Conservation (phyloP, 2,888 invertebrate genomes). For the Melangyna quadrimaculata region DNA sequence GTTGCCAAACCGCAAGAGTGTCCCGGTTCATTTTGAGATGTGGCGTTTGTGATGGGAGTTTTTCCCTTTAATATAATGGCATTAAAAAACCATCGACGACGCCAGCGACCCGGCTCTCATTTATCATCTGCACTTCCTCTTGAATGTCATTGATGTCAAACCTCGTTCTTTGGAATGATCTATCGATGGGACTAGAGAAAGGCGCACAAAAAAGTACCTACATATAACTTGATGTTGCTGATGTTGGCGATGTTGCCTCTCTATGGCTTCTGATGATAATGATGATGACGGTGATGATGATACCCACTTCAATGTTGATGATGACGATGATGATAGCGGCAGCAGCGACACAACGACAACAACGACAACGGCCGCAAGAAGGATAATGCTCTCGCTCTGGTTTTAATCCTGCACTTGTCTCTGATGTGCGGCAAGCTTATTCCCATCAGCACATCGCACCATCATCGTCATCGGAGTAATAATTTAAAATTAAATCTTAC, state of each 20-base stretch:
- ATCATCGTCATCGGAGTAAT: slow-evolving; percentile 40
- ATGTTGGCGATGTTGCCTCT: slow-evolving; percentile 31
- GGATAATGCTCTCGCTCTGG: slow-evolving; percentile 41
- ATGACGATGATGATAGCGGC: slow-evolving; percentile 21
- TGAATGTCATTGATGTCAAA: slow-evolving; percentile 70
- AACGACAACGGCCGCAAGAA: slow-evolving; percentile 20
- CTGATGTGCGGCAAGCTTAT: slow-evolving; percentile 42
- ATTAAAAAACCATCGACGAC: slow-evolving; percentile 68
- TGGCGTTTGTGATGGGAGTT: slow-evolving; percentile 4
- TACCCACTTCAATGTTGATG: slow-evolving; percentile 43
- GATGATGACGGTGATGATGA: slow-evolving; percentile 40
- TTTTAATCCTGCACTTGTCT: slow-evolving; percentile 57
- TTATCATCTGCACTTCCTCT: slow-evolving; percentile 71
- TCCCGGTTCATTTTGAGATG: slow-evolving; percentile 35
- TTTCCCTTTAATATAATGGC: slow-evolving; percentile 44
- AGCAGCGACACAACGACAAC: background rate
- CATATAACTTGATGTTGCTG: slow-evolving; percentile 15
- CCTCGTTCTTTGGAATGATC: slow-evolving; percentile 65
- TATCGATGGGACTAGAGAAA: slow-evolving; percentile 62
- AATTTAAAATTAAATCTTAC: slow-evolving; percentile 60
- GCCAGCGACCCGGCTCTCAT: slow-evolving; percentile 60
- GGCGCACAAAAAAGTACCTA: slow-evolving; percentile 19
- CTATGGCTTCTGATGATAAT: slow-evolving; percentile 12
- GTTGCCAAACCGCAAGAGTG: slow-evolving; percentile 59
- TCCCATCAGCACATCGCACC: slow-evolving; percentile 3